These are phyloP conservation scores for Anisognathus igniventris DNA, from an alignment of 2,797 vertebrate genomes.

Conservation along the genomic window DNA sequence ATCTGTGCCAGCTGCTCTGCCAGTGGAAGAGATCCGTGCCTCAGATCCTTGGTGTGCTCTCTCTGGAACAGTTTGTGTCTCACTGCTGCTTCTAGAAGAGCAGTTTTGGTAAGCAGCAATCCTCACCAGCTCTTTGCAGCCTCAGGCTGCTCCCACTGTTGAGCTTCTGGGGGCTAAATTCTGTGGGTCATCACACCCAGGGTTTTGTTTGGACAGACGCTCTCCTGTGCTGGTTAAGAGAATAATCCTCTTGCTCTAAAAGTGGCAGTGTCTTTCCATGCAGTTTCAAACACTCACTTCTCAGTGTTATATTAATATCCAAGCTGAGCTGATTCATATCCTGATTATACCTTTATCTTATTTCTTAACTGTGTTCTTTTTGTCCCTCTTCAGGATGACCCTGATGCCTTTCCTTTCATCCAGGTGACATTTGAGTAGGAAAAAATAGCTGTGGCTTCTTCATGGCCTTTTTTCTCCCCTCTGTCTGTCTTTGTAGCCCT, in stretches of 20 bases:
- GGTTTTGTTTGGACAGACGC: neutral
- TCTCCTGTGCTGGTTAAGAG: neutral
- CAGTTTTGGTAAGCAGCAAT: neutral
- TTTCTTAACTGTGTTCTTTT: neutral
- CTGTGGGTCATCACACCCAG: neutral
- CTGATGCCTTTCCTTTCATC: neutral
- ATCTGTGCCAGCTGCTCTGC: neutral
- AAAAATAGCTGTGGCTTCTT: neutral
- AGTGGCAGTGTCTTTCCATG: neutral
- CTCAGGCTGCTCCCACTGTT: neutral
- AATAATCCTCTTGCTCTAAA: neutral
- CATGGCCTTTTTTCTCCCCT: neutral
- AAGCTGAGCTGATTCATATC: neutral
- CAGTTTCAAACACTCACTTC: neutral
- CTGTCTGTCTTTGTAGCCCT: neutral
- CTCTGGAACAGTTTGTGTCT: neutral
- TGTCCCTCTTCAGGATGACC: neutral
- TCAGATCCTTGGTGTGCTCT: neutral
- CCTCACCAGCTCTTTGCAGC: neutral
- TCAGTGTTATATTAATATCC: neutral
- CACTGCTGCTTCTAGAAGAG: neutral
- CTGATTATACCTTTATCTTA: neutral
- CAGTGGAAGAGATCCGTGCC: neutral
- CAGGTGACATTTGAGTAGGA: neutral
- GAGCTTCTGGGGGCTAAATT: neutral